Conservation (phyloP, 2,888 invertebrate genomes). For the Mycalesis mineus region DNA sequence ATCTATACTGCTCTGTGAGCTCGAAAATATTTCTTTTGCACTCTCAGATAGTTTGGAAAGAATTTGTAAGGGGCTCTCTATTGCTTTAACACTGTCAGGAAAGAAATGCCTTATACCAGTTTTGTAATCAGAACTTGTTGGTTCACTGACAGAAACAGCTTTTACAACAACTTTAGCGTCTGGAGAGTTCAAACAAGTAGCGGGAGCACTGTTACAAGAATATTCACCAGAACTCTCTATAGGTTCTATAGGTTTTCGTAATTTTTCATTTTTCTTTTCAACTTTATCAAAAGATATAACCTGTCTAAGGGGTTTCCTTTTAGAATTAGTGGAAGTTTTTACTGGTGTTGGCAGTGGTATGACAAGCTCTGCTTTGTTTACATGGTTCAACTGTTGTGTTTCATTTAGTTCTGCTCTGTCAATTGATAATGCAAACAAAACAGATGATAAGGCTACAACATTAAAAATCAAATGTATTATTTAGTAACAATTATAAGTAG, state of each 20-base stretch:
- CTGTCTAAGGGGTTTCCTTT: conserved; percentile 66
- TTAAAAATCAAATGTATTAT: conserved; percentile 12
- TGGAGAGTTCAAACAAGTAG: conserved; percentile 81
- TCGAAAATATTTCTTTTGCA: conserved; percentile 74
- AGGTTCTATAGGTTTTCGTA: conserved; percentile 38
- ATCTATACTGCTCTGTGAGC: conserved; percentile 63
- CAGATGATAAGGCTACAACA: conserved; percentile 86
- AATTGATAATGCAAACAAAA: conserved; percentile 94
- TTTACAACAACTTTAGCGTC: conserved; percentile 55
- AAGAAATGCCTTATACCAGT: conserved; percentile 66
- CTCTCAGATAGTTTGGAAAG: conserved; percentile 67
- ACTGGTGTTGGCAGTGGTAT: conserved; percentile 83
- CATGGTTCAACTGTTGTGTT: conserved; percentile 68
- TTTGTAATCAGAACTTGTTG: conserved; percentile 65
- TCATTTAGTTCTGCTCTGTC: conserved; percentile 90
- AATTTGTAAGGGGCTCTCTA: conserved; percentile 71
- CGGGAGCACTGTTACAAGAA: conserved; percentile 78
- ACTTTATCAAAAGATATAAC: conserved; percentile 73
- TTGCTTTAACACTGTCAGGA: conserved; percentile 65
- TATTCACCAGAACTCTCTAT: conserved; percentile 41
- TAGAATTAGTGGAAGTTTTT: conserved; percentile 59
- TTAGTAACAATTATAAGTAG: conserved; percentile 19
- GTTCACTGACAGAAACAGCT: conserved; percentile 61
- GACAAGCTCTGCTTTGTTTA: conserved; percentile 80
- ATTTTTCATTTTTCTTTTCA: conserved; percentile 45